Base-by-base conservation (phyloP, 53 echinoderm and acorn worm species). In the Apostichopus leukothele region DNA sequence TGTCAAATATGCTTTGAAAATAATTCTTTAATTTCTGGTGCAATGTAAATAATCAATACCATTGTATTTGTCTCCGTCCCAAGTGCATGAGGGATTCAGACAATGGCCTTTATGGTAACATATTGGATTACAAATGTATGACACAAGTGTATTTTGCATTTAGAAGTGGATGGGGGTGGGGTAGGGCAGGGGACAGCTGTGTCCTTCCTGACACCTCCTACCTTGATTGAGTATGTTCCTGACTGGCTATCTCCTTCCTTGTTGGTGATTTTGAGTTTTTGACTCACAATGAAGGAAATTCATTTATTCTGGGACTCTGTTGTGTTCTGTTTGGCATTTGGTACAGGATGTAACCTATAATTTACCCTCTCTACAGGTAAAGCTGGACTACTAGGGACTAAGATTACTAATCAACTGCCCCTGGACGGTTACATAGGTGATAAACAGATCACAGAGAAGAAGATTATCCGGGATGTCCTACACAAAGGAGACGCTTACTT, bases 401-500 rank as follows among this genome's bases (percentile, higher is more conserved):
- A 87, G 79, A 88, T 93, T 9, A 86, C 39, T 68, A 52, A 55
- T 16, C 3, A 4, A 0, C 20, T 87, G 5, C 87, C 74, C 52
- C 75, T 94, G 4, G 89, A 91, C 26, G 97, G 97, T 14, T 97
- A 97, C 76, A 80, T 90, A 12, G 93, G 92, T 9, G 84, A 92
- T 25, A 87, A 93, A 63, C 54, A 51, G 20, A 86, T 88, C 11
- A 92, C 92, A 7, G 92, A 94, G 91, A 98, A 90, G 90, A 95
- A 95, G 86, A 76, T 98, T 20, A 76, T 98, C 0, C 77, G 87
- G 19, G 88, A 95, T 81, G 98, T 98, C 22, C 85, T 87, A 51
- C 90, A 89, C 66, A 83, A 89, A 4, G 98, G 95, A 9, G 98
- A 98, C 78, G n/a, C 76, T 74, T 98, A 90, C 89, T 95, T 95